Evolutionary conservation across 2,888 invertebrate genomes (phyloP).

Genomic region (Agrypnus murinus): DNA sequence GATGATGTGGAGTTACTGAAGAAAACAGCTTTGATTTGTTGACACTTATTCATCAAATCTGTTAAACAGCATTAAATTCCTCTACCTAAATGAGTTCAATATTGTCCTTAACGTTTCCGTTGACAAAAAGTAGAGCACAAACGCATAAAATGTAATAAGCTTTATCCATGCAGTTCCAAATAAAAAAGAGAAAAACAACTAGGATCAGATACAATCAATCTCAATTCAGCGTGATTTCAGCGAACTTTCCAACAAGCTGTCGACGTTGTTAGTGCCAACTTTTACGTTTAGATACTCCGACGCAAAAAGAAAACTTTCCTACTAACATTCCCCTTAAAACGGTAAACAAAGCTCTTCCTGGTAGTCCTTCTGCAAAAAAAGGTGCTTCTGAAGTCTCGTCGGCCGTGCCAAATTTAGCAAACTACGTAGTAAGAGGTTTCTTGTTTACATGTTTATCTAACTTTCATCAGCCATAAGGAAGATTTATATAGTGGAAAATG

Average conservation of each 20-base stretch:
- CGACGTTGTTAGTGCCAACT: background rate
- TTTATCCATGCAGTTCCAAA: too few species aligned
- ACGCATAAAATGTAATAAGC: too few species aligned
- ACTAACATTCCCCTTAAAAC: background rate
- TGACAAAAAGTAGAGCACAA: too few species aligned
- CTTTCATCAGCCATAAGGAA: background rate
- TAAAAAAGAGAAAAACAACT: too few species aligned
- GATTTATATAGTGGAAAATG: constrained; percentile 2
- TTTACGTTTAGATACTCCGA: background rate
- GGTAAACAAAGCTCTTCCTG: constrained; percentile 13
- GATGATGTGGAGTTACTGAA: too few species aligned
- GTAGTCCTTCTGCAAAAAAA: constrained; percentile 7
- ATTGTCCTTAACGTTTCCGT: too few species aligned
- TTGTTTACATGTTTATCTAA: constrained; percentile 28
- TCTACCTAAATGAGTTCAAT: too few species aligned
- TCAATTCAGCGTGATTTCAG: background rate
- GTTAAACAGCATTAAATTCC: too few species aligned
- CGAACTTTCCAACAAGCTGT: background rate
- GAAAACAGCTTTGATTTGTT: too few species aligned
- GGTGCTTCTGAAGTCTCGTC: background rate
- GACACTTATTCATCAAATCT: too few species aligned
- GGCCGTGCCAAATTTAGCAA: constrained; percentile 26
- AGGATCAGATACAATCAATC: background rate
- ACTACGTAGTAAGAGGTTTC: constrained; percentile 19
- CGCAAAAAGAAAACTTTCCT: constrained; percentile 12